Conservation (phyloP, 2,888 invertebrate species). For the Arge pagana region DNA sequence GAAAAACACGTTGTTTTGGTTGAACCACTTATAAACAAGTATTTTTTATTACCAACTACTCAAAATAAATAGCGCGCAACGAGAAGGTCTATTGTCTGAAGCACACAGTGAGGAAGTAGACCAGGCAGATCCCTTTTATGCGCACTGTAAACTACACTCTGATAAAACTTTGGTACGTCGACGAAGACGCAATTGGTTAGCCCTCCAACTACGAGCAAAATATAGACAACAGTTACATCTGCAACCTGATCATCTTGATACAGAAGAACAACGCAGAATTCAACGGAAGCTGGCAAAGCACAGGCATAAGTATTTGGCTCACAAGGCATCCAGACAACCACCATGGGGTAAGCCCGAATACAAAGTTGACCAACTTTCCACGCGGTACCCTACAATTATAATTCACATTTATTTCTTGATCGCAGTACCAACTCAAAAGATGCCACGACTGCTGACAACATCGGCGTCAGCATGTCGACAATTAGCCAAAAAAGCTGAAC, state of each 20-base stretch:
- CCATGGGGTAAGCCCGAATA: constrained; percentile 80
- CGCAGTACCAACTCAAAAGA: constrained; percentile 90
- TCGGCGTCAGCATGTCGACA: constrained; percentile 86
- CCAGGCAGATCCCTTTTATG: constrained; percentile 96
- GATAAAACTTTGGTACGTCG: constrained; percentile 85
- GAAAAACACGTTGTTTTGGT: background rate
- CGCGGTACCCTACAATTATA: background rate
- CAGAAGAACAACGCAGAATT: constrained; percentile 75
- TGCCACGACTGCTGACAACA: constrained; percentile 87
- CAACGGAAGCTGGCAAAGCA: constrained; percentile 83
- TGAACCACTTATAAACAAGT: background rate
- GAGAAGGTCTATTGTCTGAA: constrained; percentile 90
- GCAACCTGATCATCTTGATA: constrained; percentile 66
- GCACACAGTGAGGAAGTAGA: constrained; percentile 89
- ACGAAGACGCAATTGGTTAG: constrained; percentile 83
- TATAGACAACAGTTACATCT: constrained; percentile 65
- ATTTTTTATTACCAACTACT: constrained; percentile 38
- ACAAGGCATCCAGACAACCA: constrained; percentile 73
- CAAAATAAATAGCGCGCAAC: constrained; percentile 90
- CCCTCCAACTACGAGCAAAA: constrained; percentile 80
- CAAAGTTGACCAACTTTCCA: background rate
- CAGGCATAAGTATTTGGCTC: constrained; percentile 77
- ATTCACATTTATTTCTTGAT: constrained; percentile 12
- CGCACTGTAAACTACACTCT: constrained; percentile 94
- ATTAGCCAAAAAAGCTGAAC: constrained; percentile 81